A percentile compares a stretch with the other conserved stretches of the same genome.
Conservation (phyloP, 2,113 vertebrate genomes). For the Ptychochromis oligacanthus region DNA sequence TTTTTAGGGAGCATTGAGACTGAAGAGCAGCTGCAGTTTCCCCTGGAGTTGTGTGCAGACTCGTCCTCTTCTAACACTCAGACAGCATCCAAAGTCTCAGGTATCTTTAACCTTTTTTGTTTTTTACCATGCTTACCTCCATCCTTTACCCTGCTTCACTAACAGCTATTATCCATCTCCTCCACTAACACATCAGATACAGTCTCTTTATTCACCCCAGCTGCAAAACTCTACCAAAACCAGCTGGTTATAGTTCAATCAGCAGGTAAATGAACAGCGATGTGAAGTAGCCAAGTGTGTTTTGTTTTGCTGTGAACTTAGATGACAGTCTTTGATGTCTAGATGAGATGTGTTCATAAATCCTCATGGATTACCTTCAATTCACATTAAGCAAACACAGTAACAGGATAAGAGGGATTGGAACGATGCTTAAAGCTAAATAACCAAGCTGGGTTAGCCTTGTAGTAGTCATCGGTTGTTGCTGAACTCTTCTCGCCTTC, state of each 20-base stretch:
- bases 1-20: conserved; percentile 85
- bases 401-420: not conserved
- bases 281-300: conserved; percentile 22
- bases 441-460: not conserved
- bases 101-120: conserved; percentile 52
- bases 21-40: conserved; percentile 95
- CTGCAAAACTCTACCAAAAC: conserved; percentile 73
- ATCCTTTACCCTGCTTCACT: conserved; percentile 29
- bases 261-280: conserved; percentile 66
- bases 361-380: not conserved
- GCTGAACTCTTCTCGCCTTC: not conserved
- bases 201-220: conserved; percentile 74
- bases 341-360: conserved; percentile 9
- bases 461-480: not conserved
- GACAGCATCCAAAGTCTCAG: conserved; percentile 86
- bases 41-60: conserved; percentile 91
- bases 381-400: not conserved
- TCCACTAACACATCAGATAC: conserved; percentile 66
- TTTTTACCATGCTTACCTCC: not conserved
- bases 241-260: conserved; percentile 70
- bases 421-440: not conserved
- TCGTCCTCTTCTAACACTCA: conserved; percentile 82
- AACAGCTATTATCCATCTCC: conserved; percentile 52
- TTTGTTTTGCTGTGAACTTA: conserved; percentile 45
- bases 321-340: conserved; percentile 29